phyloP scores from a whole-genome alignment of 2,888 invertebrate species.

The Spodoptera picta region DNA sequence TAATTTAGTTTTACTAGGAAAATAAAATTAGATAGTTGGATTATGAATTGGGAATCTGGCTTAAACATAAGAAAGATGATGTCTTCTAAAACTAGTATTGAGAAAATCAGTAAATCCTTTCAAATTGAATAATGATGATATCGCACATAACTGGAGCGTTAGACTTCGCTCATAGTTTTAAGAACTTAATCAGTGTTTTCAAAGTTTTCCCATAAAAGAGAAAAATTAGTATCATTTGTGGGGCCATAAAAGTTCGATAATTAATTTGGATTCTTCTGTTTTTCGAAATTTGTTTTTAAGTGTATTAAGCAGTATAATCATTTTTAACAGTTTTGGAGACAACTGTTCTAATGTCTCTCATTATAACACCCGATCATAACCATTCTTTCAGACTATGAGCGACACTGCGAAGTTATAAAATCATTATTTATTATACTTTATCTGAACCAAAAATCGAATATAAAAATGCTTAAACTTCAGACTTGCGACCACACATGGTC shows the following conservation, averaged over 20 bases:
- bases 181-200: constrained; percentile 26
- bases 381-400: no score
- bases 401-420: no score
- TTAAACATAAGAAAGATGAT: not conserved
- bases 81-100: not conserved
- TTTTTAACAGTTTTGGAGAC: no score
- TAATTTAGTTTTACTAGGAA: constrained; percentile 3
- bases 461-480: no score
- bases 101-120: constrained; percentile 3
- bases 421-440: no score
- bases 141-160: not conserved
- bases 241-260: constrained; percentile 28
- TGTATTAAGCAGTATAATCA: not conserved
- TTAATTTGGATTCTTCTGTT: constrained; percentile 32
- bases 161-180: constrained; percentile 29
- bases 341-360: no score
- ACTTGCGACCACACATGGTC: no score
- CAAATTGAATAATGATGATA: constrained; percentile 2
- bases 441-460: no score
- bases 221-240: constrained; percentile 48
- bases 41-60: not conserved
- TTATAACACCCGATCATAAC: no score
- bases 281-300: not conserved
- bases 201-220: constrained; percentile 41
- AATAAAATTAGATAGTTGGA: not conserved